phyloP scores from a whole-genome alignment of 1,140 invertebrate genomes.

The Cyrtorhinus lividipennis region DNA sequence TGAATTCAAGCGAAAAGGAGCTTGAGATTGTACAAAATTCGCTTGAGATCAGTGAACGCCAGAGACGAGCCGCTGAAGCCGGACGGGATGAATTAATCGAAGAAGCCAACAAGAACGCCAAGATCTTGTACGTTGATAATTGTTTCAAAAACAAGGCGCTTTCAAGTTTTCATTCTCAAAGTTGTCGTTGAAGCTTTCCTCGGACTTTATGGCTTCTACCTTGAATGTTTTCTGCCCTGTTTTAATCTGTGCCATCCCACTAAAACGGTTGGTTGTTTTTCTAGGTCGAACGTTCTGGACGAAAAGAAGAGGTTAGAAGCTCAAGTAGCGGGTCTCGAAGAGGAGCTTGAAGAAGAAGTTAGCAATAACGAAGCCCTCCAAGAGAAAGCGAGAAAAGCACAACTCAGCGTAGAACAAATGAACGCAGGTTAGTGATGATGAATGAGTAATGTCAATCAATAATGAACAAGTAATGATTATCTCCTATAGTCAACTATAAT shows the following conservation, averaged over 20 bases:
- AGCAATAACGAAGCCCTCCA: slow-evolving; percentile 73
- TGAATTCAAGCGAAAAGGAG: slow-evolving; percentile 84
- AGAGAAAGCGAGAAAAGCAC: slow-evolving; percentile 76
- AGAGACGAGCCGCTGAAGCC: slow-evolving; percentile 73
- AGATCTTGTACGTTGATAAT: slow-evolving; percentile 50
- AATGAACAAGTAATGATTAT: too few relatives aligned
- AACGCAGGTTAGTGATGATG: slow-evolving; percentile 40
- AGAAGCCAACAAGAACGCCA: slow-evolving; percentile 69
- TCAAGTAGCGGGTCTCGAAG: slow-evolving; percentile 81
- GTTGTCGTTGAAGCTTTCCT: too few relatives aligned
- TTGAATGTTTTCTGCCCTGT: too few relatives aligned
- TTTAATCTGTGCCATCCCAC: too few relatives aligned
- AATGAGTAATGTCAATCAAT: too few relatives aligned
- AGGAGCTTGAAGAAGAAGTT: slow-evolving; percentile 95
- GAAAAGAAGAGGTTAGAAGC: slow-evolving; percentile 95
- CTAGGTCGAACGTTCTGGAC: slow-evolving; percentile 65
- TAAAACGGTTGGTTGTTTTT: too few relatives aligned
- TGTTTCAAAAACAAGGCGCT: too few relatives aligned
- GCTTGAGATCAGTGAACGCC: slow-evolving; percentile 67
- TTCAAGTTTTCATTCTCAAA: too few relatives aligned
- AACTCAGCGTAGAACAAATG: slow-evolving; percentile 72
- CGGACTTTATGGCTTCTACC: too few relatives aligned
- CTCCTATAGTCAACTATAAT: too few relatives aligned
- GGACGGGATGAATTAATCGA: slow-evolving; percentile 89
- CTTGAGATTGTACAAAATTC: slow-evolving; percentile 81